Base-by-base conservation (phyloP, 1,140 invertebrate genomes). In the Anoplolepis gracilipes region DNA sequence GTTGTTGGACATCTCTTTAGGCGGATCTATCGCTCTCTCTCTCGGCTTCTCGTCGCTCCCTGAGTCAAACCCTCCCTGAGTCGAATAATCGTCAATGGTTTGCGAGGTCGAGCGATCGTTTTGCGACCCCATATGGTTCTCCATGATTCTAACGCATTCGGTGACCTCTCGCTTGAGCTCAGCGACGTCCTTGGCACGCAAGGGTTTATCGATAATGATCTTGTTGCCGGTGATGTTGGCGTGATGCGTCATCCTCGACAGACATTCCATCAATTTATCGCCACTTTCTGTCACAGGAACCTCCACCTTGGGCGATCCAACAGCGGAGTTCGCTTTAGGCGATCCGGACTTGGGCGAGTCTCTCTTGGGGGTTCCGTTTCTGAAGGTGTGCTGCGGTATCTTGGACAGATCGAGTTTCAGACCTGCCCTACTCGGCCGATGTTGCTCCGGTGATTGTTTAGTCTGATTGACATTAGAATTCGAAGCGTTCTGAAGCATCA, bases 391-490 rank as follows among this genome's bases (percentile, higher is more conserved):
- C 62, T 94, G 94, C 85, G 96, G 96, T 88, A 96, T 95, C 91
- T 96, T 96, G 16, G 95, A 96, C 79, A 97, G 95, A 93, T 97
- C 97, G 87, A 97, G 94, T 94, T 97, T 97, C 87, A 97, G 94
- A 87, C 96, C 93, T 7, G 87, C 90, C 42, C 93, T 86, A 49
- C 85, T 93, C 1, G 89, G 78, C 25, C 92, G 81, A 8, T 57
- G 53, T 16, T 72, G 46, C 0, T 90, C 89, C 19, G 39, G 1
- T 1, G 11, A 6, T 16, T 59, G 39, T 57, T 57, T 82, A 28
- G 22, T n/a, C 13, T 69, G 84, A 13, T 3, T 28, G 30, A 33
- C 8, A 61, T 49, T 59, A 25, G 69, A 19, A 19, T 42, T 69
- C 42, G 22, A 46, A 6, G 7, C 8, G 22, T 81, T 81, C 11